Evolutionary conservation across 2,797 vertebrate species (phyloP).

Genomic region (Manis crassicaudata): DNA sequence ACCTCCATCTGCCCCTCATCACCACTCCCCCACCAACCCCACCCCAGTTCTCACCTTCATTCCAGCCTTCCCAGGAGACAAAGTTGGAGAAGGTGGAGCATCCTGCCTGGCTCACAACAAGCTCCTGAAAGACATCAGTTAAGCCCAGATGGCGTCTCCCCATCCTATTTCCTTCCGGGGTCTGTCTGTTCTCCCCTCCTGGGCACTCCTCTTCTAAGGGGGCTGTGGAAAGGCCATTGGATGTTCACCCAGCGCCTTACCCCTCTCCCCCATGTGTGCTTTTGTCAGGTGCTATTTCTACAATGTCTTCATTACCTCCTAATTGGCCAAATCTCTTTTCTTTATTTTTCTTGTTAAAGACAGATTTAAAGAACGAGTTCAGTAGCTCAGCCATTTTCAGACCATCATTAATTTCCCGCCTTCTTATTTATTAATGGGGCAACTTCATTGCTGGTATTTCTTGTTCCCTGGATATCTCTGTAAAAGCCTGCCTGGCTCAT

Average conservation of each 20-base stretch:
- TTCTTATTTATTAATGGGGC: constrained; percentile 85
- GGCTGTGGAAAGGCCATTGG: not conserved
- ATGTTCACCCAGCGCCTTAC: not conserved
- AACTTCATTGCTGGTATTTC: constrained; percentile 82
- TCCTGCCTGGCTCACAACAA: not conserved
- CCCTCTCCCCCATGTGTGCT: constrained; percentile 73
- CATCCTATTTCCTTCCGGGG: not conserved
- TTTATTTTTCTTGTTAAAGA: constrained; percentile 90
- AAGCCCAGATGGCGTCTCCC: not conserved
- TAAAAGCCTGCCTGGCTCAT: constrained; percentile 79
- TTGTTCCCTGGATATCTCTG: constrained; percentile 79
- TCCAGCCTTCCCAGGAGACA: not conserved
- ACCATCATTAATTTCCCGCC: constrained; percentile 83
- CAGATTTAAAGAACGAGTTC: constrained; percentile 89
- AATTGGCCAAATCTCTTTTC: constrained; percentile 89
- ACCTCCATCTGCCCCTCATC: not conserved
- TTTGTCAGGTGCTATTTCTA: constrained; percentile 85
- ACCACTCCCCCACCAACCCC: not conserved
- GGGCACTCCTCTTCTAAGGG: not conserved
- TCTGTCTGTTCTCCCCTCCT: not conserved
- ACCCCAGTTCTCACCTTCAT: not conserved
- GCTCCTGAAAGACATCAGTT: not conserved
- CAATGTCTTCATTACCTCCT: constrained; percentile 88
- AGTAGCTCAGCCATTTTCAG: constrained; percentile 87
- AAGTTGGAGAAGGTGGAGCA: not conserved